Conservation (phyloP, 2,888 invertebrate species). For the Drosophila affinis region DNA sequence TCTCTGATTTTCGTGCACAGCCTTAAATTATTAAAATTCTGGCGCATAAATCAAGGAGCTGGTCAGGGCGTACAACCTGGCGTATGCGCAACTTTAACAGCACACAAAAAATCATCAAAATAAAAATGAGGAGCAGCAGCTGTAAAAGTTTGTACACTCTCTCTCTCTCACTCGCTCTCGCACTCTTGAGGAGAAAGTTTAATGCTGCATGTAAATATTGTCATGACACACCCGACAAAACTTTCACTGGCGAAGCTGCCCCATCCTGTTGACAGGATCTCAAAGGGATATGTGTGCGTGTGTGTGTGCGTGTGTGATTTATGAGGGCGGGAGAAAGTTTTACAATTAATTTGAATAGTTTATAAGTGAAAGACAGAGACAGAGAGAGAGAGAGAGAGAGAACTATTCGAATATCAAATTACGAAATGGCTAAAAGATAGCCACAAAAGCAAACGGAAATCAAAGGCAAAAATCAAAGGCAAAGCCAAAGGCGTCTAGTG, state of each 20-base stretch:
- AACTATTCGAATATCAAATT: neutral
- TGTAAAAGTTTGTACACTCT: slow-evolving; percentile 55
- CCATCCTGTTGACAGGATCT: slow-evolving; percentile 67
- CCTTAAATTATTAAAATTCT: slow-evolving; percentile 73
- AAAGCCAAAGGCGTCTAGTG: slow-evolving; percentile 52
- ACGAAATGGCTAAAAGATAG: neutral
- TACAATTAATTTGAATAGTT: slow-evolving; percentile 71
- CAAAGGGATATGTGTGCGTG: slow-evolving; percentile 20
- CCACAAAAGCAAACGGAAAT: neutral
- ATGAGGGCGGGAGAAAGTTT: slow-evolving; percentile 62
- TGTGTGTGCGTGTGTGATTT: slow-evolving; percentile 51
- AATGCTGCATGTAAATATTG: slow-evolving; percentile 79
- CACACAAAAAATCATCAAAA: slow-evolving; percentile 1
- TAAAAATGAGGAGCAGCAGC: slow-evolving; percentile 29
- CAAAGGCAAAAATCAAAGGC: slow-evolving; percentile 28
- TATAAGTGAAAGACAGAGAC: slow-evolving; percentile 5
- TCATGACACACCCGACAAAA: slow-evolving; percentile 72
- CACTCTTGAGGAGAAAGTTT: slow-evolving; percentile 69
- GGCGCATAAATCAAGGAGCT: slow-evolving; percentile 72
- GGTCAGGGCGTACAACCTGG: slow-evolving; percentile 61
- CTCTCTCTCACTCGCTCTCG: slow-evolving; percentile 58
- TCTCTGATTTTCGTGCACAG: slow-evolving; percentile 60
- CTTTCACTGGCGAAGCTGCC: slow-evolving; percentile 57
- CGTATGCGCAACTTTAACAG: slow-evolving; percentile 71
- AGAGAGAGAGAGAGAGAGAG: neutral